Evolutionary conservation across 2,888 invertebrate species (phyloP).

Genomic region (Ceraclea dissimilis): DNA sequence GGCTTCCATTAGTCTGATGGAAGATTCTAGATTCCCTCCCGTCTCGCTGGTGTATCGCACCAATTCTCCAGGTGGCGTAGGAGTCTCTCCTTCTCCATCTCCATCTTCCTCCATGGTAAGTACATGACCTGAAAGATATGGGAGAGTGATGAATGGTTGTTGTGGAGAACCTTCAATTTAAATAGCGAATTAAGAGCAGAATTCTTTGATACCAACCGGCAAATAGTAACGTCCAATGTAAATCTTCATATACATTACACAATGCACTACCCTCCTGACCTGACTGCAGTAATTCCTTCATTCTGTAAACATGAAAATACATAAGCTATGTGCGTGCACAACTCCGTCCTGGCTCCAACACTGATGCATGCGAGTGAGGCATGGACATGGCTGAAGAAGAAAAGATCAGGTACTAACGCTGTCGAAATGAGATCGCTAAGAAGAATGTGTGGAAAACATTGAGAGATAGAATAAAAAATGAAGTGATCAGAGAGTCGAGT

Average conservation of each 20-base stretch:
- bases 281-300: slow-evolving; percentile 41
- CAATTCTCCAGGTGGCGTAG: slow-evolving; percentile 60
- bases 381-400: too few species aligned
- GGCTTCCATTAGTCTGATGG: slow-evolving; percentile 40
- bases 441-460: too few species aligned
- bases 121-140: slow-evolving; percentile 49
- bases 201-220: slow-evolving; percentile 38
- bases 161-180: too few species aligned
- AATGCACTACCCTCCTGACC: slow-evolving; percentile 42
- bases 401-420: too few species aligned
- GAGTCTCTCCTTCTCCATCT: slow-evolving; percentile 53
- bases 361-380: too few species aligned
- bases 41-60: slow-evolving; percentile 55
- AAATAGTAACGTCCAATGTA: slow-evolving; percentile 84
- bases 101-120: slow-evolving; percentile 54
- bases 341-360: not conserved
- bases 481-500: too few species aligned
- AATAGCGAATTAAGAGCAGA: too few species aligned
- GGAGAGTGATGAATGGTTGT: too few species aligned
- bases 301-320: slow-evolving; percentile 28
- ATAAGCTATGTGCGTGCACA: too few species aligned
- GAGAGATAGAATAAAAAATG: too few species aligned
- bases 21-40: slow-evolving; percentile 41
- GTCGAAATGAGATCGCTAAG: too few species aligned
- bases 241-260: slow-evolving; percentile 71